Evolutionary conservation across 2,888 invertebrate genomes (phyloP).

Genomic region (Catocala fraxini): DNA sequence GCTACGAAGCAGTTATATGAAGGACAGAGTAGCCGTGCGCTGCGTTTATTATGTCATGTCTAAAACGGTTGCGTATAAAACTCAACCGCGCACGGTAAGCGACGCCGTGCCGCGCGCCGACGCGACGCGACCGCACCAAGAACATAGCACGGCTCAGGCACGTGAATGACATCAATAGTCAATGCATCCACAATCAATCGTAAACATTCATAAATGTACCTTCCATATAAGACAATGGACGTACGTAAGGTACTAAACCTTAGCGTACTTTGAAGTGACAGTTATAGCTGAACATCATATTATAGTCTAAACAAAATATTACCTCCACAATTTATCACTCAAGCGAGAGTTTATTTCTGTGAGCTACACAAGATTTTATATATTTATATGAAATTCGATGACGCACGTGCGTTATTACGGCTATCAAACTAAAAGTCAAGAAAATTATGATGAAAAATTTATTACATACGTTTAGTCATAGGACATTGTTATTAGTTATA

Average conservation of each 20-base stretch:
- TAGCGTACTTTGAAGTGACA: slow-evolving; percentile 39
- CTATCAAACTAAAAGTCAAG: slow-evolving; percentile 57
- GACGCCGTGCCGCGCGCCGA: background rate
- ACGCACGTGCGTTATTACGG: slow-evolving; percentile 71
- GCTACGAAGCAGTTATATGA: slow-evolving; percentile 27
- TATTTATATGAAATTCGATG: slow-evolving; percentile 69
- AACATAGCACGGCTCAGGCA: background rate
- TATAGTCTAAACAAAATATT: slow-evolving; percentile 51
- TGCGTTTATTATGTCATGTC: slow-evolving; percentile 28
- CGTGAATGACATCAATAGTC: slow-evolving; percentile 11
- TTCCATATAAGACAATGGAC: slow-evolving; percentile 14
- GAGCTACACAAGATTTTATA: slow-evolving; percentile 59
- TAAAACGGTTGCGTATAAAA: slow-evolving; percentile 41
- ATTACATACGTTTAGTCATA: slow-evolving; percentile 59
- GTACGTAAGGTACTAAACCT: slow-evolving; percentile 9
- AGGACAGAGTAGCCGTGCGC: slow-evolving; percentile 17
- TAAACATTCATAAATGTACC: slow-evolving; percentile 18
- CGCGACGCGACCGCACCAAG: background rate
- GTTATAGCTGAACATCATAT: slow-evolving; percentile 34
- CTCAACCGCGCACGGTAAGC: slow-evolving; percentile 13
- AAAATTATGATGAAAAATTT: slow-evolving; percentile 67
- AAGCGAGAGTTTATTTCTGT: slow-evolving; percentile 69
- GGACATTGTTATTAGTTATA: slow-evolving; percentile 40
- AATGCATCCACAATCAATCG: slow-evolving; percentile 11
- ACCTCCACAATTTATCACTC: slow-evolving; percentile 59